A percentile compares a stretch with the other conserved stretches of the same genome.
These are phyloP conservation scores for Mobula hypostoma DNA, from an alignment of 2,113 vertebrate genomes.

Conservation along the genomic window DNA sequence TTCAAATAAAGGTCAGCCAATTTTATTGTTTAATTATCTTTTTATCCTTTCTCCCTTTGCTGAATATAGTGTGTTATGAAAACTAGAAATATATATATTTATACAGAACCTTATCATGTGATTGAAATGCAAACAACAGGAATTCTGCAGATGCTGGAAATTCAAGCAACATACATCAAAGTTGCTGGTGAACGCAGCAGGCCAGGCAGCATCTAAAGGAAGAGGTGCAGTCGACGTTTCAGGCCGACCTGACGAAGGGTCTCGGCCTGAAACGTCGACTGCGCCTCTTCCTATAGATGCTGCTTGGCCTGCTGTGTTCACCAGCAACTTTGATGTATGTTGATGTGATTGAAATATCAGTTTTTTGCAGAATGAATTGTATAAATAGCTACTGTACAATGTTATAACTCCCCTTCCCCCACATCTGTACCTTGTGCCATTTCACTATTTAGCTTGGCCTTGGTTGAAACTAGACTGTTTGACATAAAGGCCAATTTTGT, in stretches of 20 bases:
- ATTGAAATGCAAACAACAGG: too few species aligned
- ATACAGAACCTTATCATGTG: neutral
- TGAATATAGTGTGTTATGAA: neutral
- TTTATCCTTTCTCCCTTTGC: neutral
- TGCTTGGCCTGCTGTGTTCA: too few species aligned
- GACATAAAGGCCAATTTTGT: neutral
- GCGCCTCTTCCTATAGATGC: too few species aligned
- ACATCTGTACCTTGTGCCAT: neutral
- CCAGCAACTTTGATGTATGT: too few species aligned
- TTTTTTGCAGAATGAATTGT: neutral
- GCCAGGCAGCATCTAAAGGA: too few species aligned
- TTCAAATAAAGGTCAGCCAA: neutral
- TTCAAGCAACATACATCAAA: too few species aligned
- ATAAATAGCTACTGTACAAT: neutral
- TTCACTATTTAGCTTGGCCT: neutral
- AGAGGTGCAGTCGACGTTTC: too few species aligned
- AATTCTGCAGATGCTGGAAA: too few species aligned
- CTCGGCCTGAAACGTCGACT: too few species aligned
- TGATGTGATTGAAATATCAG: neutral
- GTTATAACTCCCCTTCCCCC: neutral
- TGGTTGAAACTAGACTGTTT: neutral
- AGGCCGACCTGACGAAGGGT: too few species aligned
- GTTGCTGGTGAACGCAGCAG: too few species aligned
- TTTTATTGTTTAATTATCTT: slow-evolving; percentile 6
- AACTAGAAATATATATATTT: neutral